Base-by-base conservation (phyloP, 1,140 invertebrate genomes). In the Spodoptera litura region DNA sequence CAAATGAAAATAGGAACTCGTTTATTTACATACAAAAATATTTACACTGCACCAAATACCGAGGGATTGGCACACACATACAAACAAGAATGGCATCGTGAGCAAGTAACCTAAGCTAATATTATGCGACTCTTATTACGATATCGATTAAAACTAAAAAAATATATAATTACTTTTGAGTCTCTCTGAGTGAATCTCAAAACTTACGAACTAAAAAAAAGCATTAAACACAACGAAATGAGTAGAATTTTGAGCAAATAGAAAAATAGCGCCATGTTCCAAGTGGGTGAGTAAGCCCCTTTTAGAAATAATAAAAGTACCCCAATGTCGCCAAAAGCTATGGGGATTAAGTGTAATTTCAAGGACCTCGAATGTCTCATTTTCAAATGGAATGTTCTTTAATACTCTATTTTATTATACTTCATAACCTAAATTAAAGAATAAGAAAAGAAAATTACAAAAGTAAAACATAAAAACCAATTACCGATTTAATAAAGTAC, bases 1-100 rank as follows among this genome's bases (percentile, higher is more conserved):
- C 58, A 35, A 55, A 80, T 78, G 35, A 89, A 91, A 91, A 94
- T 94, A 94, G 93, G 93, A 94, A 94, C 93, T 94, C 85, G 78
- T 94, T 93, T 94, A 94, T 92, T 92, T 94, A 94, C 90, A 93
- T 84, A 85, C 83, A 31, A 86, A 86, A 77, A 82, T 94, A 93
- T 94, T 90, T 93, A 94, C 91, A 93, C 81, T 13, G 68, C 35
- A 81, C 68, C 44, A 79, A 85, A 35, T 44, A 44, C 38, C 38
- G 9, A 44, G 58, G 83, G 83, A 85, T 84, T 82, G 80, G 70
- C 73, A 88, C 81, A 84, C 52, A 44, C 38, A 66, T 20, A 89
- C 87, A 87, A 82, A 83, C 81, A 81, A 44, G 49, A 88, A 94
- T 94, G 92, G 91, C 92, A 92, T 89, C 92, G 93, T 93, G 92